phyloP scores from a whole-genome alignment of 2,888 invertebrate genomes.

The Troides oblongomaculatus region DNA sequence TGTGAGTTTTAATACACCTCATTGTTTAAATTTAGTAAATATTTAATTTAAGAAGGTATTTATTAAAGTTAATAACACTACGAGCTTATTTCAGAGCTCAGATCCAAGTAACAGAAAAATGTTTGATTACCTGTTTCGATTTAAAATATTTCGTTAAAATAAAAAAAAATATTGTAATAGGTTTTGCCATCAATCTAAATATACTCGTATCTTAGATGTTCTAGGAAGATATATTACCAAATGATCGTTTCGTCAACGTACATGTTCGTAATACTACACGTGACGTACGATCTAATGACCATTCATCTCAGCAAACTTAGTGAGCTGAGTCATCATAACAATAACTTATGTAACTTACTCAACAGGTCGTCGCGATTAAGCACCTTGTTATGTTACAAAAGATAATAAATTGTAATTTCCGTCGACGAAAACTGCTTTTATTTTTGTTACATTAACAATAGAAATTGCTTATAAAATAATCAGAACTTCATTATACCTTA shows the following conservation, averaged over 20 bases:
- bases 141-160: too few relatives aligned
- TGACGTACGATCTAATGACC: background rate
- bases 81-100: too few relatives aligned
- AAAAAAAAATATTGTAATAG: too few relatives aligned
- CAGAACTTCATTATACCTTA: too few relatives aligned
- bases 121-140: too few relatives aligned
- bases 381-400: conserved; percentile 3
- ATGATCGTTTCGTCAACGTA: background rate
- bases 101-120: too few relatives aligned
- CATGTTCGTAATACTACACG: background rate
- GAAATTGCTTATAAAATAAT: too few relatives aligned
- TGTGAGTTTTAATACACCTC: too few relatives aligned
- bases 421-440: background rate
- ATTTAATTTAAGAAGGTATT: too few relatives aligned
- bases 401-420: conserved; percentile 21
- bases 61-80: too few relatives aligned
- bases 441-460: too few relatives aligned
- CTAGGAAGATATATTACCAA: background rate
- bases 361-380: conserved; percentile 20
- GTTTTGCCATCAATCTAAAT: background rate
- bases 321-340: conserved; percentile 37
- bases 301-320: background rate
- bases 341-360: conserved; percentile 31
- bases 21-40: too few relatives aligned
- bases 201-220: background rate